These are phyloP conservation scores for Phania funesta DNA, from an alignment of 2,888 invertebrate species.

Conservation along the genomic window DNA sequence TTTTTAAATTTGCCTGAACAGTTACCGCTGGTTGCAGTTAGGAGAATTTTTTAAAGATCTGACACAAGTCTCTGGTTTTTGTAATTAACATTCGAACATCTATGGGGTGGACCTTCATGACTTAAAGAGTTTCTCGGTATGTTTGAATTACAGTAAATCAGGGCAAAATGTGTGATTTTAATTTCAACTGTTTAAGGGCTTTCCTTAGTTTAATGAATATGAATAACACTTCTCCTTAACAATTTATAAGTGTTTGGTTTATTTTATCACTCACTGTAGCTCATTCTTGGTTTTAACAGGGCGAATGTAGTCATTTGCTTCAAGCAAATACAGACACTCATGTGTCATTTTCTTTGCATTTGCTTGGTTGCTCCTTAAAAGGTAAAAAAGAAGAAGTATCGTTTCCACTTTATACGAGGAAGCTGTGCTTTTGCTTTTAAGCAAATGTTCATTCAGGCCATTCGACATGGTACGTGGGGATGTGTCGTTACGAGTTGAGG, in stretches of 20 bases:
- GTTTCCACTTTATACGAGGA: slow-evolving; percentile 15
- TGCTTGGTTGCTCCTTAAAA: slow-evolving; percentile 60
- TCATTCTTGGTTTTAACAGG: neutral
- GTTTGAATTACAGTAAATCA: no score
- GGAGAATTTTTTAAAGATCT: no score
- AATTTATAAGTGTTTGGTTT: neutral
- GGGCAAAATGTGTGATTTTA: no score
- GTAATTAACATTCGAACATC: no score
- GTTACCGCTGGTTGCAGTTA: no score
- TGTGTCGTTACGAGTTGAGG: neutral
- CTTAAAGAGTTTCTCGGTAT: no score
- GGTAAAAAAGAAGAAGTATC: slow-evolving; percentile 2
- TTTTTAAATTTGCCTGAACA: no score
- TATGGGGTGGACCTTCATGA: no score
- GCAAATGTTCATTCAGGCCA: slow-evolving; percentile 38
- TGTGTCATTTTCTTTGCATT: slow-evolving; percentile 60
- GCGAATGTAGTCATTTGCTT: slow-evolving; percentile 21
- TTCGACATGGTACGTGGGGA: neutral
- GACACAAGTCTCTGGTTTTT: no score
- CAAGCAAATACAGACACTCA: slow-evolving; percentile 41
- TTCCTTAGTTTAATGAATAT: no score
- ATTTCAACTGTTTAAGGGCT: no score
- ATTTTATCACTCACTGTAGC: neutral
- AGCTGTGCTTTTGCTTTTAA: slow-evolving; percentile 55
- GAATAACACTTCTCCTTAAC: no score